Evolutionary conservation across 2,797 vertebrate species (phyloP).

Genomic region (Zalophus californianus): DNA sequence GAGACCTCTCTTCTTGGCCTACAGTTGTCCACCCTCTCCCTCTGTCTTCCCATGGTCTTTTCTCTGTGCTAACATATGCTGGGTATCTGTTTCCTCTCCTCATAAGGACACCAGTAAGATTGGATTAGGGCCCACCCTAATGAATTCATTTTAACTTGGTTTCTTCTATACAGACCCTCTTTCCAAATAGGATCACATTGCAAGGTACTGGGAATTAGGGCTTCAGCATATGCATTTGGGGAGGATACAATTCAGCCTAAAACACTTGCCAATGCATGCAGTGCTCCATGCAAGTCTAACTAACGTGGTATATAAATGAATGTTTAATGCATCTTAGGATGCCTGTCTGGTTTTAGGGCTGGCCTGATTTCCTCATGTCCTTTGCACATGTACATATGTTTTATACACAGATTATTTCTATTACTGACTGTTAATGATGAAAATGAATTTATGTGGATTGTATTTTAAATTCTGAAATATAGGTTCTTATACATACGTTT

Average conservation of each 20-base stretch:
- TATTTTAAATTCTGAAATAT: not conserved
- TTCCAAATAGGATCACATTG: not conserved
- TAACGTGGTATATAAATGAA: not conserved
- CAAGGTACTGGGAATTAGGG: not conserved
- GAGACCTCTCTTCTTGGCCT: not conserved
- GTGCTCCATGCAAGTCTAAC: not conserved
- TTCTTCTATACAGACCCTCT: not conserved
- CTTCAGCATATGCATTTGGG: not conserved
- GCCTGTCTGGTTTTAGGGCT: not conserved
- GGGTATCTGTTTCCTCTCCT: not conserved
- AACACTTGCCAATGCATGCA: not conserved
- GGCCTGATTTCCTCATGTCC: not conserved
- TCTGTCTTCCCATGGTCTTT: not conserved
- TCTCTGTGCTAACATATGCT: not conserved
- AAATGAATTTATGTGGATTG: not conserved
- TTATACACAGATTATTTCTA: not conserved
- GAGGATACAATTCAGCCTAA: not conserved
- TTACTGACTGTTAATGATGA: not conserved
- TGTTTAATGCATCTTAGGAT: not conserved
- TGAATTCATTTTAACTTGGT: not conserved
- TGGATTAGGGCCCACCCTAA: not conserved
- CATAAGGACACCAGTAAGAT: not conserved
- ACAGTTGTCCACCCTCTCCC: not conserved
- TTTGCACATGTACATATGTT: not conserved
- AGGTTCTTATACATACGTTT: not conserved